phyloP scores from a whole-genome alignment of 1,140 invertebrate genomes.

The Scaptomyza hsui region DNA sequence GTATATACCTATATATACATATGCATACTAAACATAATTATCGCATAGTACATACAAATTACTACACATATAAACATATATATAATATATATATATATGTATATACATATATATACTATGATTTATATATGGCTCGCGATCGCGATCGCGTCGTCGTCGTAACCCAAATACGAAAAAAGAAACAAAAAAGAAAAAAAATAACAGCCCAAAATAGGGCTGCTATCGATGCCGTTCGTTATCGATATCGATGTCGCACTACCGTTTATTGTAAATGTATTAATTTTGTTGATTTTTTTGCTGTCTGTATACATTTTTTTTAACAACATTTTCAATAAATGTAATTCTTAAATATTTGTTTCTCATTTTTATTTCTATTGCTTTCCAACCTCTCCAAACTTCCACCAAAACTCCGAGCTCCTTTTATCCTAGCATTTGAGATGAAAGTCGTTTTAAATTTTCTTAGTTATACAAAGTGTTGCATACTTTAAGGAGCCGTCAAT shows the following conservation, averaged over 20 bases:
- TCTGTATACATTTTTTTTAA: conserved; percentile 81
- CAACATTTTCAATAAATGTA: conserved; percentile 82
- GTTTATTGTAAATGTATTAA: conserved; percentile 82
- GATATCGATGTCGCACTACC: conserved; percentile 74
- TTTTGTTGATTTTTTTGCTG: conserved; percentile 82
- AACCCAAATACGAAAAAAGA: conserved; percentile 25
- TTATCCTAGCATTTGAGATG: neutral
- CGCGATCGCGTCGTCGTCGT: conserved; percentile 42
- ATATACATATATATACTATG: conserved; percentile 1
- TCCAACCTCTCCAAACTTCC: neutral
- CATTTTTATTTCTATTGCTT: conserved; percentile 10
- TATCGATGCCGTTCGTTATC: conserved; percentile 70
- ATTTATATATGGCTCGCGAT: conserved; percentile 27
- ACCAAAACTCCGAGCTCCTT: neutral
- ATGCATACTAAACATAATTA: conserved; percentile 70
- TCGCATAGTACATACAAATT: conserved; percentile 57
- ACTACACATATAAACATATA: neutral
- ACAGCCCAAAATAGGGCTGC: conserved; percentile 47
- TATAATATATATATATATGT: neutral
- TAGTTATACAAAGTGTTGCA: conserved; percentile 11
- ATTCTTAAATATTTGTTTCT: conserved; percentile 67
- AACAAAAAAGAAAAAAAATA: conserved; percentile 3
- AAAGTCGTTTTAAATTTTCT: neutral
- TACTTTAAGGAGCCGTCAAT: conserved; percentile 21
- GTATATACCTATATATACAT: conserved; percentile 38